These are phyloP conservation scores for Parasteatoda lunata DNA, from an alignment of 2,888 invertebrate genomes.

Conservation along the genomic window DNA sequence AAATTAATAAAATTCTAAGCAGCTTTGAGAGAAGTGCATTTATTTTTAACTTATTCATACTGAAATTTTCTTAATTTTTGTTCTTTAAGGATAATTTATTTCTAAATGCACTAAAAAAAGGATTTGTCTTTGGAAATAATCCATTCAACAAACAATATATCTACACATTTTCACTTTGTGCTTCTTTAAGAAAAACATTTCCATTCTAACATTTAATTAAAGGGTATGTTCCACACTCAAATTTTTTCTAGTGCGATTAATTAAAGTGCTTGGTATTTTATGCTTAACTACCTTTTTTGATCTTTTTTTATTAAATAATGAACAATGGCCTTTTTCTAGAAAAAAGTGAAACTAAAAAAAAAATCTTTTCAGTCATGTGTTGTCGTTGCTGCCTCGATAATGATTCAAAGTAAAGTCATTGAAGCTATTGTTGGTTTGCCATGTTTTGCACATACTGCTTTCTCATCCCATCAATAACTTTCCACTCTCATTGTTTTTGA, in stretches of 20 bases:
- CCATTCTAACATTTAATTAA: not conserved
- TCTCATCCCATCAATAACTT: constrained; percentile 43
- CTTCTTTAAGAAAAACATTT: not conserved
- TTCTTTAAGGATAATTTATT: too few species aligned
- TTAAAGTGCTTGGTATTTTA: not conserved
- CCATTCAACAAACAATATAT: constrained; percentile 6
- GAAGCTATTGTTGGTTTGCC: constrained; percentile 45
- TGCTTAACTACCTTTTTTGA: not conserved
- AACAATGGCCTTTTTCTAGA: constrained; percentile 17
- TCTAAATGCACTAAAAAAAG: not conserved
- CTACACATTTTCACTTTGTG: not conserved
- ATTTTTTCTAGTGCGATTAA: not conserved
- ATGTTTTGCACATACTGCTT: constrained; percentile 26
- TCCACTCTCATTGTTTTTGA: constrained; percentile 45
- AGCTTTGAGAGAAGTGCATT: too few species aligned
- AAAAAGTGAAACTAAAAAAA: constrained; percentile 9
- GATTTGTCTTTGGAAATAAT: not conserved
- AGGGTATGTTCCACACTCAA: not conserved
- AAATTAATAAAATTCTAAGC: too few species aligned
- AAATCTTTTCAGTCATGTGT: not conserved
- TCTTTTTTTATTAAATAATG: not conserved
- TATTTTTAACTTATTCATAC: too few species aligned
- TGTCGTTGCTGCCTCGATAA: constrained; percentile 19
- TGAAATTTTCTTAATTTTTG: too few species aligned
- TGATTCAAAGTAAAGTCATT: constrained; percentile 43